Conservation (phyloP, 2,113 vertebrate species). For the Entelurus aequoreus region DNA sequence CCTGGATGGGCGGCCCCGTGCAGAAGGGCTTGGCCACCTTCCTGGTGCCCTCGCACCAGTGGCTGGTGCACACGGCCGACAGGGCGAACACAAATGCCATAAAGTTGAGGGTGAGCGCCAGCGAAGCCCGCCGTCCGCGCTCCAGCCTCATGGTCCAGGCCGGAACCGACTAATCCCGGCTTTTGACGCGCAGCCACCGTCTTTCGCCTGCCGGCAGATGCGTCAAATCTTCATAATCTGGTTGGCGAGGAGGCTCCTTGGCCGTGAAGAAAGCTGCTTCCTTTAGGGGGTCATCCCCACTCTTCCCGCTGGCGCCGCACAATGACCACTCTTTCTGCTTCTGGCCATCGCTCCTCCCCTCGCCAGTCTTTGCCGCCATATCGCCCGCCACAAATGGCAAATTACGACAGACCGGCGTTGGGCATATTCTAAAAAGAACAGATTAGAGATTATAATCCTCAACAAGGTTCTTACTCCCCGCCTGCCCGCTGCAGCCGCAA, state of each 20-base stretch:
- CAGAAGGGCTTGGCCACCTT: conserved; percentile 86
- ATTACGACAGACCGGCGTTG: conserved; percentile 42
- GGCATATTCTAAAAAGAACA: conserved; percentile 48
- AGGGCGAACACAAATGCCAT: conserved; percentile 80
- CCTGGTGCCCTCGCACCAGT: conserved; percentile 86
- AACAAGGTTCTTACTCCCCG: conserved; percentile 18
- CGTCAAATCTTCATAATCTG: conserved; percentile 69
- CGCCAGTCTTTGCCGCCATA: conserved; percentile 42
- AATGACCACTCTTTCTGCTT: not conserved
- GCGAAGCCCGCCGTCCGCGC: conserved; percentile 68
- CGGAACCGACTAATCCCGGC: conserved; percentile 58
- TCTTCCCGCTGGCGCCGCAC: not conserved
- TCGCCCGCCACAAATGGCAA: conserved; percentile 62
- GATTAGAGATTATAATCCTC: conserved; percentile 61
- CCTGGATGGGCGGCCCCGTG: conserved; percentile 54
- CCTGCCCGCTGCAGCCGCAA: conserved; percentile 4
- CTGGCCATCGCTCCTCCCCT: conserved; percentile 50
- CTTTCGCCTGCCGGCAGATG: conserved; percentile 51
- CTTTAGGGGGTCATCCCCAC: not conserved
- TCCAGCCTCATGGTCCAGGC: conserved; percentile 68
- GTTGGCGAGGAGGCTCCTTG: conserved; percentile 46
- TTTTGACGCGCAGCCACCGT: conserved; percentile 49
- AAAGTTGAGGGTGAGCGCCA: conserved; percentile 77
- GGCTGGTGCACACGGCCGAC: conserved; percentile 80
- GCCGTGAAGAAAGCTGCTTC: conserved; percentile 14